phyloP scores from a whole-genome alignment of 2,797 vertebrate species.

The Linurgus olivaceus region DNA sequence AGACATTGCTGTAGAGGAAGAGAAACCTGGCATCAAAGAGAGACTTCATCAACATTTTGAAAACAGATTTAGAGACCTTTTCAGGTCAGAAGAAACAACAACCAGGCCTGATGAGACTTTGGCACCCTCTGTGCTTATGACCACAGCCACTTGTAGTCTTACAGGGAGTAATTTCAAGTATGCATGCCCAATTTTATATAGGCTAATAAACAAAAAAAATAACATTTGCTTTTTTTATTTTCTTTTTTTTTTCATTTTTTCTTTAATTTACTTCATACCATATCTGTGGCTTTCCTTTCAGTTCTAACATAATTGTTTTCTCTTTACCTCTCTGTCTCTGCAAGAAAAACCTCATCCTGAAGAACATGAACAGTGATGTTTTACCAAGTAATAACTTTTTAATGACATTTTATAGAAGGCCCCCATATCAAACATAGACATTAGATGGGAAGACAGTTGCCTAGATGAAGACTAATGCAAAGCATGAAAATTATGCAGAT shows the following conservation, averaged over 20 bases:
- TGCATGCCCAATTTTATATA: background rate
- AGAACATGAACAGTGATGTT: background rate
- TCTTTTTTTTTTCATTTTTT: too few relatives aligned
- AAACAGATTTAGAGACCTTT: background rate
- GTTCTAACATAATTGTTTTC: background rate
- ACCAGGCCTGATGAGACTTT: background rate
- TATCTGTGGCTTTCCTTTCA: background rate
- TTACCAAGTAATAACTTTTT: background rate
- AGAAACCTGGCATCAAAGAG: background rate
- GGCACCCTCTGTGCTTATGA: background rate
- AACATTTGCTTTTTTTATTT: accelerated
- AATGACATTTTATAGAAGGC: background rate
- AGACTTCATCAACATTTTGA: background rate
- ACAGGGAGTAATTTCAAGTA: background rate
- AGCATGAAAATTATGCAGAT: background rate
- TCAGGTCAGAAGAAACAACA: background rate
- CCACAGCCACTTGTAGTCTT: accelerated
- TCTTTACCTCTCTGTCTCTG: background rate
- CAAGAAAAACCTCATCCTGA: background rate
- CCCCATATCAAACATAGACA: background rate
- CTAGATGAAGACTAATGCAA: background rate
- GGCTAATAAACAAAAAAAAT: background rate
- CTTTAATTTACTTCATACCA: background rate
- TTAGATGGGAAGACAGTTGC: background rate
- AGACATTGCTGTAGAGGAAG: background rate